Evolutionary conservation across 2,888 invertebrate genomes (phyloP).

Genomic region (Aproaerema taeniolella): DNA sequence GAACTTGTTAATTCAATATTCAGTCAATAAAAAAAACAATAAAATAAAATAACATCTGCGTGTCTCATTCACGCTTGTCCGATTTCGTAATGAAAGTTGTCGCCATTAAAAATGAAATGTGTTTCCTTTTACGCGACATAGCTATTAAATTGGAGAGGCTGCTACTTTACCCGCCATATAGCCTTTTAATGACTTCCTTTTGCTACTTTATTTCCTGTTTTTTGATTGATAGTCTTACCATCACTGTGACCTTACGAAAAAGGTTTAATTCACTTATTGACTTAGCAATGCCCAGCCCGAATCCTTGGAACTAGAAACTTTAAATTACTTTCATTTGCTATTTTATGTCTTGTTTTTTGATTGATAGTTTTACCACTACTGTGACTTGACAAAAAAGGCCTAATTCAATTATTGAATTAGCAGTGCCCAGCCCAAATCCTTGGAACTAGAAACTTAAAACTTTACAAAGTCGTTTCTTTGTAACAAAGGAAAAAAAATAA

Average conservation of each 20-base stretch:
- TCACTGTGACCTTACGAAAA: too few species aligned
- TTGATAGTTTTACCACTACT: too few species aligned
- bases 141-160: constrained; percentile 53
- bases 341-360: too few species aligned
- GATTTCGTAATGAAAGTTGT: constrained; percentile 26
- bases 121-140: constrained; percentile 48
- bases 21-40: too few species aligned
- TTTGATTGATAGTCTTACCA: too few species aligned
- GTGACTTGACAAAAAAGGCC: not conserved
- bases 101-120: constrained; percentile 57
- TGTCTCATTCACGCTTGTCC: constrained; percentile 12
- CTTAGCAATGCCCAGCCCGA: too few species aligned
- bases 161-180: constrained; percentile 47
- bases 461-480: not conserved
- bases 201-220: too few species aligned
- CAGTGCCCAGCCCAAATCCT: not conserved
- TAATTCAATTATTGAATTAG: not conserved
- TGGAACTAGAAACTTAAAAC: not conserved
- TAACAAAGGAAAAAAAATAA: not conserved
- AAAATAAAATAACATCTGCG: too few species aligned
- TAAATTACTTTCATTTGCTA: too few species aligned
- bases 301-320: too few species aligned
- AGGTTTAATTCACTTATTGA: too few species aligned
- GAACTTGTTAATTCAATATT: too few species aligned
- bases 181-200: constrained; percentile 52